Base-by-base conservation (phyloP, 2,888 invertebrate species). In the Ophraella communa region DNA sequence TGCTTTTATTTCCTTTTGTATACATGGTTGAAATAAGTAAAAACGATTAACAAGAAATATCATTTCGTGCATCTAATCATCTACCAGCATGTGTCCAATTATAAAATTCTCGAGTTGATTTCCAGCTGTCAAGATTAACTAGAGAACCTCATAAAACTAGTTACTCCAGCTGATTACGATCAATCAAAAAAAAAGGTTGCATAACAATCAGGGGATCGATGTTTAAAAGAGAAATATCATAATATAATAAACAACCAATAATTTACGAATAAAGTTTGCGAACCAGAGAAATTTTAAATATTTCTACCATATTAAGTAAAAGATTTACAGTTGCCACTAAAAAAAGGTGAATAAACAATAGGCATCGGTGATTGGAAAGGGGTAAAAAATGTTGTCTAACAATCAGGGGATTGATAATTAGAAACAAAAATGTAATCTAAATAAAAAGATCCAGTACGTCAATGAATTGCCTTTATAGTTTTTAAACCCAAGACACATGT, bases 11-110 rank as follows among this genome's bases (percentile, higher is more conserved):
- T n/a, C n/a, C n/a, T n/a, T n/a, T n/a, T n/a, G n/a, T n/a, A n/a
- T n/a, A n/a, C n/a, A n/a, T n/a, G n/a, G n/a, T n/a, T n/a, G 20
- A 21, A 21, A 20, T 1, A n/a, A 5, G 45, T 35, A 14, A 20
- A 24, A 60, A 45, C 44, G 45, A 20, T 60, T 42, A 11, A 14
- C n/a, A n/a, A n/a, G 54, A 47, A 53, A 35, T 33, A 21, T 23
- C 39, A 35, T 39, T 21, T 33, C 35, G 53, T 53, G 45, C 39
- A 45, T 30, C 27, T 44, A 35, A 39, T 54, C 14, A n/a, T 33
- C 42, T 56, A 42, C 30, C 62, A 62, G 62, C 49, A 30, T 47
- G 56, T 44, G 56, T 51, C 62, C 62, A 62, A 62, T 62, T 62
- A 62, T 30, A 62, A 62, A 56, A 62, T 62, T 56, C 62, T 42